Evolutionary conservation across 2,888 invertebrate genomes (phyloP), one percentile per base, ranked within the genome.

Genomic region (Spodoptera picta): DNA sequence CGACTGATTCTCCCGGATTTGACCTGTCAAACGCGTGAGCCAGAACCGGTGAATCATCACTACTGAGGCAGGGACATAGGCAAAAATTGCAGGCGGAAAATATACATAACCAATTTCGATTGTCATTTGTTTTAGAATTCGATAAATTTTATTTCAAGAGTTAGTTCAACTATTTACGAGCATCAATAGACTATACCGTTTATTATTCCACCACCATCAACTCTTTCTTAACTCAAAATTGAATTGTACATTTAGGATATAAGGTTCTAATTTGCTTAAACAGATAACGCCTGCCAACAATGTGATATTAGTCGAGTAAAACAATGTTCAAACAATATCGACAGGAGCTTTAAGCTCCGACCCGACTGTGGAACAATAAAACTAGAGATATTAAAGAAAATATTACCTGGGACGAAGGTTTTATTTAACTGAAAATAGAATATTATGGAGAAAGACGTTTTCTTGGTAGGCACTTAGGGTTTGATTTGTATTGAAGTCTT

Each of bases 301-400:
- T 61, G 71, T 64, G 51, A 52, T 60, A 64, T 60, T 59, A 52
- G 41, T 47, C 51, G 36, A 63, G 41, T 59, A 46, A 55, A 67
- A 74, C 68, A 61, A 64, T 68, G 63, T 57, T 59, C 60, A 50
- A 24, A 68, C 53, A 58, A 71, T 68, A 75, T 75, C 50, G 43
- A 48, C 50, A 75, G 63, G 63, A 27, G 63, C 59, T 75, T 61
- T 57, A 65, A 60, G 69, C 45, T 65, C 50, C 55, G 27, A 60
- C 43, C 58, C 52, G 56, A 69, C 23, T 36, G 51, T 36, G 48
- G 47, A 60, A 58, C 49, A 47, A 60, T 70, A 70, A 74, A 73
- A 70, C 66, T 74, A 48, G 55, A 57, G 56, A 62, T 67, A 73
- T 70, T 60, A 62, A 42, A 42, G 36, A 7, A 45, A 57, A 56